phyloP scores from a whole-genome alignment of 2,888 invertebrate genomes.

The Hirudinaria manillensis region DNA sequence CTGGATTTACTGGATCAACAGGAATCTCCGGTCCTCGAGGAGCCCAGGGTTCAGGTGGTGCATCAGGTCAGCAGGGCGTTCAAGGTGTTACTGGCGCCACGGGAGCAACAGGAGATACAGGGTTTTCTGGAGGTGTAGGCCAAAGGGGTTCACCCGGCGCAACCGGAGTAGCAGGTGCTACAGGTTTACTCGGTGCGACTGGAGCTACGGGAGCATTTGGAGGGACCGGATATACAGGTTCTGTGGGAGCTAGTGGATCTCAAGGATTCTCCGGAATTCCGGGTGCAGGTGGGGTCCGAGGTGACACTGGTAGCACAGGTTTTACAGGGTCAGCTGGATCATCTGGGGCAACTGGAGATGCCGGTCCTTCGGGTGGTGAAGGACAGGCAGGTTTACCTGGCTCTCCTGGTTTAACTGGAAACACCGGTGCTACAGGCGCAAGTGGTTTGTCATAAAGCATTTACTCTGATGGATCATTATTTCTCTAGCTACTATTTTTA shows the following conservation, averaged over 20 bases:
- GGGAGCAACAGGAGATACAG: conserved; percentile 26
- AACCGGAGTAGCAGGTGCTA: conserved; percentile 22
- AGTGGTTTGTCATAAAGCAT: background rate
- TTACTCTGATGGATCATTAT: conserved; percentile 33
- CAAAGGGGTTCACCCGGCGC: conserved; percentile 25
- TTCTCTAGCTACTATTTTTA: background rate
- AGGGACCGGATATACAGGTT: conserved; percentile 16
- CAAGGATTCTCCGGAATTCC: conserved; percentile 12
- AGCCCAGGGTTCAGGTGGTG: conserved; percentile 3
- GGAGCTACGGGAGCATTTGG: conserved; percentile 24
- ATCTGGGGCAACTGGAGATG: background rate
- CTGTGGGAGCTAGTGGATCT: conserved; percentile 17
- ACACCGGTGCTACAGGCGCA: conserved; percentile 9
- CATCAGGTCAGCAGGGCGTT: conserved; percentile 8
- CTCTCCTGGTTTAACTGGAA: background rate
- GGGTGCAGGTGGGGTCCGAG: conserved; percentile 9
- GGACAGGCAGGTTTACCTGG: conserved; percentile 18
- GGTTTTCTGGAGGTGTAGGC: conserved; percentile 26
- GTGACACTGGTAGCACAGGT: conserved; percentile 23
- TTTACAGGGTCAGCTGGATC: background rate
- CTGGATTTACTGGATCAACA: background rate
- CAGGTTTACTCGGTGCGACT: conserved; percentile 14
- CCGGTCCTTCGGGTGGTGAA: background rate
- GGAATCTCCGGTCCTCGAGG: conserved; percentile 13
- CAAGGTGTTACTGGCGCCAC: conserved; percentile 21